Evolutionary conservation across 1,140 invertebrate genomes (phyloP).

Genomic region (Apis laboriosa): DNA sequence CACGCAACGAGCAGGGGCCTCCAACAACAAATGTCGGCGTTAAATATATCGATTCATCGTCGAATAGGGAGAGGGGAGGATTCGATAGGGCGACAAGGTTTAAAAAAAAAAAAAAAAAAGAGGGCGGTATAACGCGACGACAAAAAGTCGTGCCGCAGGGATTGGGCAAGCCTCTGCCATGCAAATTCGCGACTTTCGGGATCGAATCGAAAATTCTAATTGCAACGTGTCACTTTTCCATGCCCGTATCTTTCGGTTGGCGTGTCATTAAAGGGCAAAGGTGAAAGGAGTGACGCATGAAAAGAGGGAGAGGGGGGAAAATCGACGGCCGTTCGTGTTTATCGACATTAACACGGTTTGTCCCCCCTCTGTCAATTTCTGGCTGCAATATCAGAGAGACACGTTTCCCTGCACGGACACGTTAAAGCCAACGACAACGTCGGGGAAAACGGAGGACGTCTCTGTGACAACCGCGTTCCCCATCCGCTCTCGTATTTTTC

Average conservation of each 20-base stretch:
- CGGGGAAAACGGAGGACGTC: constrained; percentile 57
- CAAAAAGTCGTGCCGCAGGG: background rate
- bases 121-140: background rate
- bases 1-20: background rate
- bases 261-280: constrained; percentile 60
- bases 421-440: constrained; percentile 57
- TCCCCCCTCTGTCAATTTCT: constrained; percentile 57
- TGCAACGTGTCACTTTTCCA: constrained; percentile 47
- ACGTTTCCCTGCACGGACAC: constrained; percentile 43
- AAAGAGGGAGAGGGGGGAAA: constrained; percentile 49
- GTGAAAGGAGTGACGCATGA: constrained; percentile 10
- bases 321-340: constrained; percentile 50
- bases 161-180: background rate
- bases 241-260: constrained; percentile 47
- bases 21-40: constrained; percentile 8
- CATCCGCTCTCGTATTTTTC: constrained; percentile 56
- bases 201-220: constrained; percentile 47
- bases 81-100: background rate
- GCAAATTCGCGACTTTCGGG: constrained; percentile 28
- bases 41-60: constrained; percentile 8
- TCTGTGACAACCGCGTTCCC: constrained; percentile 28
- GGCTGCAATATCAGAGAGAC: constrained; percentile 53
- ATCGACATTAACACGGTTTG: constrained; percentile 59
- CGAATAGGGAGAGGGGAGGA: background rate
- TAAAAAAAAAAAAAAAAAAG: constrained; percentile 1